phyloP scores from a whole-genome alignment of 2,888 invertebrate genomes.

The Lamellibrachia satsuma region DNA sequence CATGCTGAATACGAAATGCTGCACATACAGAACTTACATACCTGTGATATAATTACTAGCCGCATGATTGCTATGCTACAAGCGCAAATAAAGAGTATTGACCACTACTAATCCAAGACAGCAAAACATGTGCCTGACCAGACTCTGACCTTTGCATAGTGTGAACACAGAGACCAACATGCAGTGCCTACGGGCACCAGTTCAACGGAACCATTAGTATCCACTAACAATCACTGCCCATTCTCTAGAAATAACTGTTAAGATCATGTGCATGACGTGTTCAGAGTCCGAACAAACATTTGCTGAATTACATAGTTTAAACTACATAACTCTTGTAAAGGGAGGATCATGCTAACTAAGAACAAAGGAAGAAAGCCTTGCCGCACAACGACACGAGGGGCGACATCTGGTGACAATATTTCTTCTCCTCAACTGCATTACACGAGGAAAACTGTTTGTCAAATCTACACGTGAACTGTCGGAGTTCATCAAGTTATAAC shows the following conservation, averaged over 20 bases:
- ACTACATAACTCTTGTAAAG: background rate
- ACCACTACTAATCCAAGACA: background rate
- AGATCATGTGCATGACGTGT: background rate
- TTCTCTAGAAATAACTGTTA: background rate
- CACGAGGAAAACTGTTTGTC: background rate
- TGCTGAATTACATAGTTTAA: background rate
- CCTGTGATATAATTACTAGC: background rate
- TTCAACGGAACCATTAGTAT: background rate
- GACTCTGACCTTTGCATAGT: conserved; percentile 10
- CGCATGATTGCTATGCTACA: background rate
- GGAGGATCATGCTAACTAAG: background rate
- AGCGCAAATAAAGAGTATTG: background rate
- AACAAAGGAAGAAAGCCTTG: background rate
- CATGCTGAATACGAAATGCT: background rate
- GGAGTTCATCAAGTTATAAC: background rate
- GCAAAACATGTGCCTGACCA: background rate
- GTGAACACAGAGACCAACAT: background rate
- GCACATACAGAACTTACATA: background rate
- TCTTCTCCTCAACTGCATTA: background rate
- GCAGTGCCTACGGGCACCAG: background rate
- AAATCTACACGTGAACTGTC: background rate
- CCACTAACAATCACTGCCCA: background rate
- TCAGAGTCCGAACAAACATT: background rate
- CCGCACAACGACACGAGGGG: background rate
- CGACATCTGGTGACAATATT: background rate